Conservation (phyloP, 2,888 invertebrate genomes). For the Philereme vetulata region DNA sequence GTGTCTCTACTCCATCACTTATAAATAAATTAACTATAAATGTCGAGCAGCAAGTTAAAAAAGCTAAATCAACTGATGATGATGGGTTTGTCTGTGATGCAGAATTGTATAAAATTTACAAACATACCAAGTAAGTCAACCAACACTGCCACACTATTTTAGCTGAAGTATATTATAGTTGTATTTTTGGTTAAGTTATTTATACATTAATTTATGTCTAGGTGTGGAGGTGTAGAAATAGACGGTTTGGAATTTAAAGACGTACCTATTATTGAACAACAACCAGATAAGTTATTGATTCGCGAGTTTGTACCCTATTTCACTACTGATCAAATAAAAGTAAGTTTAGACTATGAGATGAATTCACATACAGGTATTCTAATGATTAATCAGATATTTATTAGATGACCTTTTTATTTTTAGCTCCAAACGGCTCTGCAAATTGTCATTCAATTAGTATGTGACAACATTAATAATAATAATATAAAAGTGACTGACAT, state of each 20-base stretch:
- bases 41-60: slow-evolving; percentile 34
- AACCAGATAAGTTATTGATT: slow-evolving; percentile 41
- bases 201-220: slow-evolving; percentile 24
- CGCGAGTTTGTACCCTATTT: slow-evolving; percentile 47
- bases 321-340: slow-evolving; percentile 40
- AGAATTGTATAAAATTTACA: slow-evolving; percentile 32
- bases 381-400: no score
- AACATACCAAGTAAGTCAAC: slow-evolving; percentile 39
- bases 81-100: slow-evolving; percentile 34
- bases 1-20: slow-evolving; percentile 40
- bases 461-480: slow-evolving; percentile 45
- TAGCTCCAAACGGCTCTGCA: slow-evolving; percentile 53
- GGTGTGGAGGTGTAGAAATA: slow-evolving; percentile 48
- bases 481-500: slow-evolving; percentile 45
- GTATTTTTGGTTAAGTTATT: no score
- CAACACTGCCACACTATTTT: neutral
- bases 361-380: neutral
- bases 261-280: slow-evolving; percentile 32
- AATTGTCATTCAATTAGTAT: slow-evolving; percentile 54
- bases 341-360: no score
- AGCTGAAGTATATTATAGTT: neutral
- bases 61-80: neutral
- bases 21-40: slow-evolving; percentile 44
- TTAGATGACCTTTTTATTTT: slow-evolving; percentile 19
- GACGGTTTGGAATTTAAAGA: slow-evolving; percentile 41